Evolutionary conservation across 2,113 vertebrate genomes (phyloP).

Genomic region (Lethenteron camtschaticum): DNA sequence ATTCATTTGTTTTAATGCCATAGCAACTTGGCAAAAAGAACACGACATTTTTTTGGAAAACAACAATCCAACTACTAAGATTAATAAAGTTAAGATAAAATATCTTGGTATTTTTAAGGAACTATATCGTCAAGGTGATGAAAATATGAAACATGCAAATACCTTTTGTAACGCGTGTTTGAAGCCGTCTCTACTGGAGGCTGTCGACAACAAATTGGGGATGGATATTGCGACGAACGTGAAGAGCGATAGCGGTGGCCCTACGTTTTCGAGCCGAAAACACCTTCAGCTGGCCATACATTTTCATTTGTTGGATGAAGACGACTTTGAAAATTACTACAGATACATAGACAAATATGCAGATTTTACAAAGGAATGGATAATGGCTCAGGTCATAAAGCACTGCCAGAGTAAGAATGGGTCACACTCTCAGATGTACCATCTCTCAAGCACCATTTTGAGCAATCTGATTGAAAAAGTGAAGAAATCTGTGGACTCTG

Average conservation of each 20-base stretch:
- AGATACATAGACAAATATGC: constrained; percentile 2
- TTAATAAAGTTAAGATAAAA: neutral
- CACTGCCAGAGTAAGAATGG: neutral
- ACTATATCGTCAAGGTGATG: constrained; percentile 1
- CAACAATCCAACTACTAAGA: neutral
- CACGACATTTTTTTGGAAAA: constrained; percentile 3
- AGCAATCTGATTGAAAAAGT: neutral
- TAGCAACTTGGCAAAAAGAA: neutral
- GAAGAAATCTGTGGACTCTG: neutral
- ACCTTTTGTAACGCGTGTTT: constrained; percentile 3
- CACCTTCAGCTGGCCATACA: constrained; percentile 8
- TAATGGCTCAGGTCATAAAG: constrained; percentile 4
- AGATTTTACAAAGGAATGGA: constrained; percentile 2
- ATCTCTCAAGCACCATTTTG: neutral
- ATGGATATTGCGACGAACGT: constrained; percentile 4
- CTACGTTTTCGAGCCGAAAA: constrained; percentile 3
- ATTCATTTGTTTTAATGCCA: neutral
- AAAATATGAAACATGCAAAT: constrained; percentile 5
- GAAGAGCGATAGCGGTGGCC: neutral
- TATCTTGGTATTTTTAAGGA: constrained; percentile 7
- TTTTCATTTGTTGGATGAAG: constrained; percentile 5
- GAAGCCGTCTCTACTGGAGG: neutral
- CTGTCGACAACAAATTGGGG: constrained; percentile 4
- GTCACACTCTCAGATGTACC: neutral
- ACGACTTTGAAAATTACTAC: constrained; percentile 1